These are phyloP conservation scores for Zelostemma sp. DNA, from an alignment of 1,140 invertebrate genomes.

Conservation along the genomic window DNA sequence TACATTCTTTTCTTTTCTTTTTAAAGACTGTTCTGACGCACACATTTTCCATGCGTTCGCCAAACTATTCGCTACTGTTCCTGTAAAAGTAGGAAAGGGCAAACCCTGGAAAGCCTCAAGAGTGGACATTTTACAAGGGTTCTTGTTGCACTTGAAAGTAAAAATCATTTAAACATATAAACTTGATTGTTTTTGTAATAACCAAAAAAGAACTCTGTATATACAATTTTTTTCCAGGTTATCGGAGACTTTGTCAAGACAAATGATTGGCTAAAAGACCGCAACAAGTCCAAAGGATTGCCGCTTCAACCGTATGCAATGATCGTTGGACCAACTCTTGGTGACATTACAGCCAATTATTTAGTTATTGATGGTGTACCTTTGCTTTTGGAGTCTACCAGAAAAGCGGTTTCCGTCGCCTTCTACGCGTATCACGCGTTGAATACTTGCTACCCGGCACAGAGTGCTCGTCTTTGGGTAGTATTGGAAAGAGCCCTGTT, in stretches of 20 bases:
- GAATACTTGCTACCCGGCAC: constrained; percentile 10
- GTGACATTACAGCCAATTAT: constrained; percentile 3
- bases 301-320: constrained; percentile 12
- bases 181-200: no score
- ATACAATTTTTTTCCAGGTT: constrained; percentile 5
- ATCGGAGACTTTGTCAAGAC: constrained; percentile 2
- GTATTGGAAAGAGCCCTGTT: constrained; percentile 3
- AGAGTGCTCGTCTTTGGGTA: constrained; percentile 16
- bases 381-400: neutral
- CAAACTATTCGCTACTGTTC: neutral
- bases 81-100: neutral
- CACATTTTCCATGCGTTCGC: no score
- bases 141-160: constrained; percentile 7
- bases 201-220: neutral
- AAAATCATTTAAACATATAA: no score
- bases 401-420: neutral
- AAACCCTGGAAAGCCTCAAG: constrained; percentile 6
- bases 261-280: neutral
- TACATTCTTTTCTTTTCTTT: no score
- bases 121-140: neutral
- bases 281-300: neutral
- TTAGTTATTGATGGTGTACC: constrained; percentile 7
- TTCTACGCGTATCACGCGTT: constrained; percentile 13
- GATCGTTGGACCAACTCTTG: constrained; percentile 3
- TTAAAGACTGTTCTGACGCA: no score